Evolutionary conservation across 2,113 vertebrate species (phyloP).

Genomic region (Labeo rohita): DNA sequence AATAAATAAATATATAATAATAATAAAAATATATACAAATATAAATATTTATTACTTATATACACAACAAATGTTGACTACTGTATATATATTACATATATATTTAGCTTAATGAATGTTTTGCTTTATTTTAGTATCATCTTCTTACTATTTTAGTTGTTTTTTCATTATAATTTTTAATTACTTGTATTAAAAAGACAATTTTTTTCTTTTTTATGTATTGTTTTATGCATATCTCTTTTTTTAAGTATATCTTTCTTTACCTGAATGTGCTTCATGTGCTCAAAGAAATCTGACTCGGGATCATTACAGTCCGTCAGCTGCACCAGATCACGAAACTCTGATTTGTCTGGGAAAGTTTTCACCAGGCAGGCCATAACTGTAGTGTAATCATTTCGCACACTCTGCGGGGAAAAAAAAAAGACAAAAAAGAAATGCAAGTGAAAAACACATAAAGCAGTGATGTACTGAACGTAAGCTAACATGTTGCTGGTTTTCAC

Average conservation of each 20-base stretch:
- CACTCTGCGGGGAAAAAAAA: conserved; percentile 73
- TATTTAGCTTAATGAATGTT: too few species aligned
- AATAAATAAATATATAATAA: too few species aligned
- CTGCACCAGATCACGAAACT: conserved; percentile 92
- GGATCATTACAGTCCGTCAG: conserved; percentile 88
- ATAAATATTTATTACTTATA: too few species aligned
- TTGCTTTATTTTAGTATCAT: too few species aligned
- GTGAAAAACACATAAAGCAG: neutral
- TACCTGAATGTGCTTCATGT: conserved; percentile 99
- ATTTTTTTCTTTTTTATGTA: too few species aligned
- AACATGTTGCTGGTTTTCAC: conserved; percentile 66
- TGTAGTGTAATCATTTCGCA: conserved; percentile 91
- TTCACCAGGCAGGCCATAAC: conserved; percentile 91
- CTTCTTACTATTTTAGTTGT: too few species aligned
- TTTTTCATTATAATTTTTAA: too few species aligned
- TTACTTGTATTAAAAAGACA: too few species aligned
- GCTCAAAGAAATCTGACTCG: conserved; percentile 97
- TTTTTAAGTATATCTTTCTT: neutral
- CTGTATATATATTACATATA: too few species aligned
- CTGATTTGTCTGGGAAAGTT: conserved; percentile 82
- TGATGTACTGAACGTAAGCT: neutral
- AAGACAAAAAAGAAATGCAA: neutral
- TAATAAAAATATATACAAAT: too few species aligned
- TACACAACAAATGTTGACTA: too few species aligned
- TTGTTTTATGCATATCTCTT: too few species aligned